Percentiles rank a stretch among this genome's conserved stretches.
These are phyloP conservation scores for Phrynocephalus vlangalii DNA, from an alignment of 2,797 vertebrate genomes.

Conservation along the genomic window DNA sequence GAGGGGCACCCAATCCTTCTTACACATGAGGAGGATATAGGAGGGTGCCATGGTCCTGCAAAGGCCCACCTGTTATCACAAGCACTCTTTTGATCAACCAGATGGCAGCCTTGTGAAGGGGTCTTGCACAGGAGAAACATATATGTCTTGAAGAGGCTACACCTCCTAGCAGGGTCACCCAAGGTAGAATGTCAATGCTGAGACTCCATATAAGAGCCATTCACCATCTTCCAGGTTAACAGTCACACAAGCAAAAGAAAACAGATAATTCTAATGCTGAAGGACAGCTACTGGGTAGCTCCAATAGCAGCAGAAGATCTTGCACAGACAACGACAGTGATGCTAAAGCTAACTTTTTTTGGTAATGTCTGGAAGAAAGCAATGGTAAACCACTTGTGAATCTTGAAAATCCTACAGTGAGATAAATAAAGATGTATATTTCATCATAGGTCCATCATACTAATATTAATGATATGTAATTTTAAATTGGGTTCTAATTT, in stretches of 20 bases:
- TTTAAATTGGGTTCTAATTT: slow-evolving; percentile 5
- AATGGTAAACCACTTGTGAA: background rate
- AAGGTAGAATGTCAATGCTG: too few relatives aligned
- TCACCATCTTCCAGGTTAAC: too few relatives aligned
- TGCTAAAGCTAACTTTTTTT: too few relatives aligned
- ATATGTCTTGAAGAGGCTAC: too few relatives aligned
- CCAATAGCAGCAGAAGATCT: too few relatives aligned
- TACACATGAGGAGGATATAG: background rate
- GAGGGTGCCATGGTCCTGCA: background rate
- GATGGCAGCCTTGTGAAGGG: background rate
- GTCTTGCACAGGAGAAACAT: background rate
- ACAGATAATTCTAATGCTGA: too few relatives aligned
- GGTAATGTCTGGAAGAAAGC: background rate
- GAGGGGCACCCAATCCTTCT: background rate
- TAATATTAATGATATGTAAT: background rate
- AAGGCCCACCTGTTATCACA: background rate
- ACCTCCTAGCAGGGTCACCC: too few relatives aligned
- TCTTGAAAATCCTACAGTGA: background rate
- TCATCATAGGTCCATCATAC: background rate
- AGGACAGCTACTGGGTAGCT: too few relatives aligned
- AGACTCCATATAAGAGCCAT: too few relatives aligned
- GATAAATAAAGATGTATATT: slow-evolving; percentile 12
- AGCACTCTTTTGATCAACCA: background rate
- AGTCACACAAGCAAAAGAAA: too few relatives aligned
- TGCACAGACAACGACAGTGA: too few relatives aligned